Base-by-base conservation (phyloP, 23 tunicate genomes). In the Ciona savignyi region DNA sequence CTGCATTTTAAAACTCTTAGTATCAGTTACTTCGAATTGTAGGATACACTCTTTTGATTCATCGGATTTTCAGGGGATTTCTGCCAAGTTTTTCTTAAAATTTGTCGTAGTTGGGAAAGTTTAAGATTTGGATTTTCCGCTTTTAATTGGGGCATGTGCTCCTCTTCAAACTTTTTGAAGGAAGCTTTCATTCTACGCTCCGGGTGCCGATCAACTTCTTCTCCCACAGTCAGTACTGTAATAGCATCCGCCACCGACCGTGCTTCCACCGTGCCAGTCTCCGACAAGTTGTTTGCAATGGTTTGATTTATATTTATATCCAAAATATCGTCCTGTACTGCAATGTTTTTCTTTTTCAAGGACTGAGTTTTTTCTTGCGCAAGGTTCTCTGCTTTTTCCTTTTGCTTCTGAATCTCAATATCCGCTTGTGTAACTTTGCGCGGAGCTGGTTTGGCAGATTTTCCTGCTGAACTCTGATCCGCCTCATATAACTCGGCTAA, bases 11-110 rank as follows among this genome's bases (percentile, higher is more conserved):
- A 51, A n/a, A n/a, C n/a, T n/a, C n/a, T n/a, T n/a, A n/a, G n/a
- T n/a, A n/a, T n/a, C 6, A 68, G 30, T 65, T 60, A 81, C 30
- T 81, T 81, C 1, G 78, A 66, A 81, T 81, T 81, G 51, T 73
- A 81, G 1, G 60, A 51, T 19, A 25, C 0, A 30, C 72, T 77
- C 30, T 65, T 63, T 64, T 86, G 95, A 70, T 93, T 93, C 64
- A 93, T 56, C 0, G 98, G 98, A 78, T 93, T 93, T 72, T 93
- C 98, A 0, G 98, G 98, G 20, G 89, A 93, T 82, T 93, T 93
- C 62, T 86, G 88, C 98, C 98, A 93, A 23, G 82, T 82, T 70
- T 93, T 93, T 34, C 60, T 63, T 29, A 93, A 62, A 51, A 81
- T 62, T 70, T 93, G 88, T 23, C 77, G 65, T 49, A 93, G 67